Conservation (phyloP, 2,888 invertebrate species). For the Caenorhabditis sinica region DNA sequence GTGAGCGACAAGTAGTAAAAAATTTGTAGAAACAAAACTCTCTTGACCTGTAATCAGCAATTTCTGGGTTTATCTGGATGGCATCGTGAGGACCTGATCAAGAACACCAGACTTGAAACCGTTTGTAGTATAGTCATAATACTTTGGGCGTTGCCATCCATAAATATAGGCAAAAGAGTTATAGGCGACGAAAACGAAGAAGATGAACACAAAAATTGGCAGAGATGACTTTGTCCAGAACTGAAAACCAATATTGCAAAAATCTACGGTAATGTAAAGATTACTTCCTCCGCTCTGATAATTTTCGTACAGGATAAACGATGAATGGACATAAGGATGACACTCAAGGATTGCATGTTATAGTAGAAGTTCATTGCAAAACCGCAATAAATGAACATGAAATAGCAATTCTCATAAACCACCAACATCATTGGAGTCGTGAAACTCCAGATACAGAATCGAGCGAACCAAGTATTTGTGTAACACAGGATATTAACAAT, state of each 20-base stretch:
- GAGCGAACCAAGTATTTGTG: constrained; percentile 10
- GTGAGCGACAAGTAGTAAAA: not conserved
- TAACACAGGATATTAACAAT: constrained; percentile 21
- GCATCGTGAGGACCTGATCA: too few relatives aligned
- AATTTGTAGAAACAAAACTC: not conserved
- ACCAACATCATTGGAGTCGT: constrained; percentile 19
- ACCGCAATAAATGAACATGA: not conserved
- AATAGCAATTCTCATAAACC: constrained; percentile 5
- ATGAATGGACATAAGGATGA: constrained; percentile 18
- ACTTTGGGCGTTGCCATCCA: not conserved
- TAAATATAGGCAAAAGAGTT: not conserved
- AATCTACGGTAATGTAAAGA: not conserved
- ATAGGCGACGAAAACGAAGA: not conserved
- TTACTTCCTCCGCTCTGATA: not conserved
- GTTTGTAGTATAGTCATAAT: not conserved
- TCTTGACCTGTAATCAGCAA: not conserved
- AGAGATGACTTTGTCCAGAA: constrained; percentile 9
- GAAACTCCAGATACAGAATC: not conserved
- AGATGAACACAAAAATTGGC: not conserved
- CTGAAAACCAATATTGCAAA: not conserved
- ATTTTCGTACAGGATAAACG: not conserved
- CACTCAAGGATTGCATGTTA: constrained; percentile 30
- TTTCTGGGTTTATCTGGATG: not conserved
- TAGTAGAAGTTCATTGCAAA: not conserved
- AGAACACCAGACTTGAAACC: not conserved